Evolutionary conservation across 2,797 vertebrate species (phyloP), one percentile per base, ranked within the genome.

Genomic region (Gymnoscopelus microlampas): DNA sequence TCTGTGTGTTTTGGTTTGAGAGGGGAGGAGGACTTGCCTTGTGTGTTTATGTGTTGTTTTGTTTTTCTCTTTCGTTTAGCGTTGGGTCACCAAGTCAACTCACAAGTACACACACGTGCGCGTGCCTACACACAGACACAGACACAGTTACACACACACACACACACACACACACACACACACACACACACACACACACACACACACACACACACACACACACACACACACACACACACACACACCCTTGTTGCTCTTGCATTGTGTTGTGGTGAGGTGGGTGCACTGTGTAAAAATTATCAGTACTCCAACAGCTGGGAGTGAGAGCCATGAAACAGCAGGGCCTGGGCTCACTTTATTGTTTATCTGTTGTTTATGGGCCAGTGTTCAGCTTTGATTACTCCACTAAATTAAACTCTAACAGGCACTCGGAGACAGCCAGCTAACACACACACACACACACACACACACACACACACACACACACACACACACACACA

Each of bases 301-400:
- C 95, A 94, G 92, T 91, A 91, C 94, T 95, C 94, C 95, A 96
- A 96, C 96, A 97, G 96, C 96, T 97, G 96, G 95, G 94, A 95
- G 95, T 94, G 94, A 95, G 93, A 93, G 94, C 95, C 94, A 96
- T 97, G 96, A 97, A 97, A 96, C 97, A 97, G 96, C 96, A 95
- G 96, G 96, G 95, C 95, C 94, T 66, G 85, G 94, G 93, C 93
- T 95, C 93, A 94, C 93, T 96, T 97, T 97, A 97, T 97, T 97
- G 96, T 97, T 98, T 97, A 97, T 98, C 96, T 98, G 97, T 98
- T 98, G 97, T 98, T 98, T 97, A 98, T 97, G 96, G 96, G 95
- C 95, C 94, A 95, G 95, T 97, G 96, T 98, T 97, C 95, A 96
- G 95, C 94, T 98, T 98, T 98, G 98, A 98, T 99, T 98, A 97